Evolutionary conservation across 2,888 invertebrate species (phyloP), one percentile per base, ranked within the genome.

Genomic region (Graphium colonna): DNA sequence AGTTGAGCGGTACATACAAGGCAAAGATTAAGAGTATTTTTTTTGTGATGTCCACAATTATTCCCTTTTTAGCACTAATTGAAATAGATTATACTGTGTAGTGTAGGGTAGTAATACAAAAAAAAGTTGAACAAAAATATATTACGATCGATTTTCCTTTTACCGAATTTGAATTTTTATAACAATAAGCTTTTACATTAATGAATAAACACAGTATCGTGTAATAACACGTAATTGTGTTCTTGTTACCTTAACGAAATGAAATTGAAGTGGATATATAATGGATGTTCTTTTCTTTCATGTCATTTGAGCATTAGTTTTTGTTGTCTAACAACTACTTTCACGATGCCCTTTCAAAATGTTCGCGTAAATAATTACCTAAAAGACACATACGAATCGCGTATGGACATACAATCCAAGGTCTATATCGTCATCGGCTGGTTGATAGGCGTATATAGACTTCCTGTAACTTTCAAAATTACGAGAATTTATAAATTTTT

Each of bases 391-490:
- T 33, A 17, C 7, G 54, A 56, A 42, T 49, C 36, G 4, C 18
- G 41, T 17, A 41, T 58, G 1, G 62, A 64, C 15, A 31, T n/a
- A 13, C 45, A 55, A 28, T 58, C 60, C 4, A 61, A 61, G 41
- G 13, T 53, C 1, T 62, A 59, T 17, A 58, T 65, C 5, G 21
- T 57, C 15, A 3, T 38, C 2, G 52, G 48, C 45, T 45, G 56
- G 4, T 3, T 59, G 4, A 17, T 60, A 7, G 67, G 67, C 5
- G 41, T 59, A 8, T 60, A 63, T 47, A 51, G 67, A 26, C 10
- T 60, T 5, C 36, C 58, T 1, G 18, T 65, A 16, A 12, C 65
- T 4, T 46, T 56, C 1, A 47, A 52, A 16, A 36, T 53, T 3
- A 59, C 51, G 16, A 44, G 7, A 4, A 21, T 49, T 26, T 54